Evolutionary conservation across 1,140 invertebrate genomes (phyloP), one percentile per base, ranked within the genome.

Genomic region (Ctenoplectra terminalis): DNA sequence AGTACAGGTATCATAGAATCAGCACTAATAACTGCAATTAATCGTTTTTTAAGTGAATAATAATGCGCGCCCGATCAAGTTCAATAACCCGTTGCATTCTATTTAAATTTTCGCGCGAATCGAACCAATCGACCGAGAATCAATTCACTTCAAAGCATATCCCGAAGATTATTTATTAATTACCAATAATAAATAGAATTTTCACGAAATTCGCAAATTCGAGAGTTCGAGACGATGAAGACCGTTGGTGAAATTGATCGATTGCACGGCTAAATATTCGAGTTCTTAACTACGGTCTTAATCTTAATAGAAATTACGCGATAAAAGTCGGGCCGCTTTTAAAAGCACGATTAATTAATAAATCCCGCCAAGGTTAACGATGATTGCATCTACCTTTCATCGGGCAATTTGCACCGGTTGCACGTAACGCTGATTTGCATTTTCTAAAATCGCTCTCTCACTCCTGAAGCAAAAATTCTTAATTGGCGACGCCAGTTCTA

Each of bases 341-440:
- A 48, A 20, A 23, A 63, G 4, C 23, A 37, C 23, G 50, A 29
- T 66, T 76, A 54, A 66, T 54, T 26, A 63, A 40, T 43, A 15
- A 52, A 40, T 31, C 20, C n/a, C 26, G 15, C 29, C 26, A 15
- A 48, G 37, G 34, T 43, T 50, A 67, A 67, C 50, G 74, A 31
- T 54, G 74, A 67, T 69, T 46, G 50, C 17, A 56, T 40, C 61
- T 40, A 67, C 34, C 48, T 52, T 40, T 31, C 61, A 58, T 43
- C 6, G 17, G 37, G 20, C 23, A 23, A 15, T 15, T 43, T 31
- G 23, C 6, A 67, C 61, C n/a, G 61, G 8, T 15, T n/a, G 63
- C 74, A 77, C 63, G 74, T 77, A 69, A 54, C 56, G n/a, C 26
- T 54, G 74, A 69, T 77, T 77, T 77, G 74, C 74, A 77, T 77